Evolutionary conservation across 2,797 vertebrate species (phyloP).

Genomic region (Oreochromis grahami): DNA sequence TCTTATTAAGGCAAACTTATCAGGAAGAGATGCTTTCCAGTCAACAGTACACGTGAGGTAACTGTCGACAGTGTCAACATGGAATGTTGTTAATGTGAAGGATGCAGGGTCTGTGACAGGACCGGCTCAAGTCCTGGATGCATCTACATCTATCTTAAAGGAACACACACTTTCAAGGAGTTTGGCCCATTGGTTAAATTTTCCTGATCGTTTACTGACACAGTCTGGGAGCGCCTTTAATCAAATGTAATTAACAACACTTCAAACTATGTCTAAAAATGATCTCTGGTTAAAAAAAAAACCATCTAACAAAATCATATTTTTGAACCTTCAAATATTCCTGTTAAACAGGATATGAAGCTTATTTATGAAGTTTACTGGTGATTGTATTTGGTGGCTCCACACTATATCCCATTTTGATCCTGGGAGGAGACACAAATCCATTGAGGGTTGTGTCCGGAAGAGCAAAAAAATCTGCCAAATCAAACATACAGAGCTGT

Average conservation of each 20-base stretch:
- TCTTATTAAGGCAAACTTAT: constrained; percentile 55
- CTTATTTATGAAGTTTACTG: background rate
- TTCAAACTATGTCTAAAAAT: background rate
- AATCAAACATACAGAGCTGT: background rate
- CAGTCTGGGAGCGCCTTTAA: background rate
- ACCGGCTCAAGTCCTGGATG: background rate
- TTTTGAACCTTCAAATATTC: background rate
- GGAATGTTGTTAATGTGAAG: constrained; percentile 10
- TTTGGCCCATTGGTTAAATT: constrained; percentile 7
- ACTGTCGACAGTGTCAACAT: constrained; percentile 11
- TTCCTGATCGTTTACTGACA: background rate
- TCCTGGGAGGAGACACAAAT: background rate
- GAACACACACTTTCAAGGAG: background rate
- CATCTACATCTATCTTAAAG: constrained; percentile 38
- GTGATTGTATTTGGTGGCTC: background rate
- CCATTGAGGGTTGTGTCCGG: background rate
- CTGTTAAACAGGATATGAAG: background rate
- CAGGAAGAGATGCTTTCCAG: constrained; percentile 53
- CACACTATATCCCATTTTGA: background rate
- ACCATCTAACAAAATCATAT: background rate
- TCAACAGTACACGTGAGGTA: constrained; percentile 61
- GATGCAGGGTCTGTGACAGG: constrained; percentile 40
- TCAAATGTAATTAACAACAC: background rate
- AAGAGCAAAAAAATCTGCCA: background rate
- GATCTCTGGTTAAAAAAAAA: background rate